These are phyloP conservation scores for Trinectes maculatus DNA, from an alignment of 2,113 vertebrate species.

Conservation along the genomic window DNA sequence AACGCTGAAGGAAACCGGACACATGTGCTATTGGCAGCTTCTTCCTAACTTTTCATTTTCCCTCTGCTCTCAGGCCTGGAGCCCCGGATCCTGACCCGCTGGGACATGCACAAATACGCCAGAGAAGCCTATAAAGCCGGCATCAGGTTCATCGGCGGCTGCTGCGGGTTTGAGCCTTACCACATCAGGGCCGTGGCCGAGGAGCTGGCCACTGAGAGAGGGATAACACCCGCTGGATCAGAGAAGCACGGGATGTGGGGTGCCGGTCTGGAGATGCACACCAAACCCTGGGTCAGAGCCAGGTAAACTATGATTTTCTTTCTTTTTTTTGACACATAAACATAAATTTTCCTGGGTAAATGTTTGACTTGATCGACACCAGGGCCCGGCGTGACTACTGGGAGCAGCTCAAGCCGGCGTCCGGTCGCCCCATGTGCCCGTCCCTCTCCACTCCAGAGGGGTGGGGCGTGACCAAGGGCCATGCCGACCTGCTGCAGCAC, in stretches of 20 bases:
- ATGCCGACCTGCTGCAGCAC: slow-evolving; percentile 89
- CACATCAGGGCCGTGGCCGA: slow-evolving; percentile 93
- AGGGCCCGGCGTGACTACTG: slow-evolving; percentile 91
- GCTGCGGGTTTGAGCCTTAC: slow-evolving; percentile 96
- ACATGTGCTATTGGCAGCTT: not conserved
- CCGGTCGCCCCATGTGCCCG: slow-evolving; percentile 88
- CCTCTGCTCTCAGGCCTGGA: slow-evolving; percentile 78
- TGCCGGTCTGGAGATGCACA: slow-evolving; percentile 91
- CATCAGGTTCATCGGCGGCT: slow-evolving; percentile 92
- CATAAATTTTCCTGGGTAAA: slow-evolving; percentile 84
- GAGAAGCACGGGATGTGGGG: slow-evolving; percentile 96
- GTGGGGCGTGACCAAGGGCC: slow-evolving; percentile 93
- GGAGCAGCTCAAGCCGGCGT: slow-evolving; percentile 88
- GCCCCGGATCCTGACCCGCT: slow-evolving; percentile 88
- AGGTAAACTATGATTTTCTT: slow-evolving; percentile 78
- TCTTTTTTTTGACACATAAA: too few species aligned
- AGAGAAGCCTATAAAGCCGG: slow-evolving; percentile 91
- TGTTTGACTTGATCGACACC: not conserved
- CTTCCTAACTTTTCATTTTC: not conserved
- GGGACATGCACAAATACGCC: slow-evolving; percentile 91
- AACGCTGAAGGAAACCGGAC: not conserved
- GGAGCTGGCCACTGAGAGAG: slow-evolving; percentile 89
- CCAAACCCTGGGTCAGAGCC: slow-evolving; percentile 97
- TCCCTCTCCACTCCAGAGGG: slow-evolving; percentile 82
- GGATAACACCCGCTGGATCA: slow-evolving; percentile 81